A percentile compares a stretch with the other conserved stretches of the same genome.
Conservation (phyloP, 2,113 vertebrate genomes). For the Cyanocitta stelleri region DNA sequence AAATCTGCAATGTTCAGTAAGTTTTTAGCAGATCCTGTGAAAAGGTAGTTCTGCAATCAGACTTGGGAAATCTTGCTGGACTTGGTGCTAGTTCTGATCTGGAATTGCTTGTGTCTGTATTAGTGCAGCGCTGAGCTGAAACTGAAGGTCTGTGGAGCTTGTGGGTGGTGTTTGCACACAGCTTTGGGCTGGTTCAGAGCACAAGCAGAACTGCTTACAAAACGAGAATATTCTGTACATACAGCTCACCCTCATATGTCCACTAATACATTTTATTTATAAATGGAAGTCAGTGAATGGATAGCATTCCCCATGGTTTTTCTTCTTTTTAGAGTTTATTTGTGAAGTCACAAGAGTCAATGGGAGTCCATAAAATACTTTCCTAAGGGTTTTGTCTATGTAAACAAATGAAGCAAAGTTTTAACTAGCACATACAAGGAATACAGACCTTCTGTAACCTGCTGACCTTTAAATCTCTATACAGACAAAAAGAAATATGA, state of each 20-base stretch:
- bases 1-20: background rate
- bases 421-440: background rate
- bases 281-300: background rate
- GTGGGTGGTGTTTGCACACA: background rate
- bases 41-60: background rate
- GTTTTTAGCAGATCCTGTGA: background rate
- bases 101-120: background rate
- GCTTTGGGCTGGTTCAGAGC: background rate
- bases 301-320: background rate
- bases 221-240: background rate
- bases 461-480: background rate
- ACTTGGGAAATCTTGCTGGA: background rate
- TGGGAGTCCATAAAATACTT: background rate
- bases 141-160: background rate
- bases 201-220: background rate
- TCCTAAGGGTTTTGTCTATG: background rate
- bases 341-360: background rate
- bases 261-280: background rate
- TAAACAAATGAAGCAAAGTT: background rate
- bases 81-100: background rate
- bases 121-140: accelerated
- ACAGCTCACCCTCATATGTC: background rate
- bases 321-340: background rate
- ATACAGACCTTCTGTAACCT: background rate
- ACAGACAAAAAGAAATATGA: background rate